These are phyloP conservation scores for Exocentrus adspersus DNA, from an alignment of 2,888 invertebrate species.

Conservation along the genomic window DNA sequence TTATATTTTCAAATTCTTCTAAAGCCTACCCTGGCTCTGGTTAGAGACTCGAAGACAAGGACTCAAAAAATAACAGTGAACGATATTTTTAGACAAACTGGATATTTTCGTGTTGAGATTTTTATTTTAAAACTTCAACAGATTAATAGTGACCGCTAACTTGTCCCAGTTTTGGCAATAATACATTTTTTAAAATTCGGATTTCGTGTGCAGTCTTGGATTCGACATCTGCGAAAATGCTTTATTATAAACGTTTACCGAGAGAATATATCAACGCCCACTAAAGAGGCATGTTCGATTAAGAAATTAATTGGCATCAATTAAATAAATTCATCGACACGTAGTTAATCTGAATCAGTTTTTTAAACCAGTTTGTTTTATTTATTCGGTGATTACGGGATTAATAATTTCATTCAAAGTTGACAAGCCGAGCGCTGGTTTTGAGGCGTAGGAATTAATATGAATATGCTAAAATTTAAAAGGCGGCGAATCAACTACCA, in stretches of 20 bases:
- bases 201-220: too few species aligned
- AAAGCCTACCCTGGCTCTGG: too few species aligned
- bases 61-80: conserved; percentile 14
- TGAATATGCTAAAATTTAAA: too few species aligned
- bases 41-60: neutral
- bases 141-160: conserved; percentile 3
- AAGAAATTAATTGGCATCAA: neutral
- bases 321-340: neutral
- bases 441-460: too few species aligned
- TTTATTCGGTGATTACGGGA: neutral
- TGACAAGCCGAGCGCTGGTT: neutral
- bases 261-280: too few species aligned
- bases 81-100: conserved; percentile 15
- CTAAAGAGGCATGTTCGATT: neutral
- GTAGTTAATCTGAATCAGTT: neutral
- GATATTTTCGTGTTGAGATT: conserved; percentile 10
- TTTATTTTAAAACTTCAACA: conserved; percentile 20
- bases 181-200: too few species aligned
- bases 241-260: too few species aligned
- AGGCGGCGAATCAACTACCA: too few species aligned
- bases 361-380: neutral
- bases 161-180: neutral
- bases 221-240: too few species aligned
- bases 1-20: too few species aligned
- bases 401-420: neutral